Evolutionary conservation across 1,140 invertebrate species (phyloP).

Genomic region (Trialeurodes vaporariorum): DNA sequence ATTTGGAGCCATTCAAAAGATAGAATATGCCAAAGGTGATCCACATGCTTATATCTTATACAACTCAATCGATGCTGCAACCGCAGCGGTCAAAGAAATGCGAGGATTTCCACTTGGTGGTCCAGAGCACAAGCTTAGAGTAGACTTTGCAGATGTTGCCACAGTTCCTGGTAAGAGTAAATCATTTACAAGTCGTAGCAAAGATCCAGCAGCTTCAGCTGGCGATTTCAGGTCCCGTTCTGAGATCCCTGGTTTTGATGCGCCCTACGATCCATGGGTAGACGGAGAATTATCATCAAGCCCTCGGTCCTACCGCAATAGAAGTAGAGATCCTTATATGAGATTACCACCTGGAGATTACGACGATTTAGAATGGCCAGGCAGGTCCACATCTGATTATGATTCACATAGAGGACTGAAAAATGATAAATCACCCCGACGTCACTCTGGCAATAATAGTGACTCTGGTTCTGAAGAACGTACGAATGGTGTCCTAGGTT

Average conservation of each 20-base stretch:
- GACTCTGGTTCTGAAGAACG: constrained; percentile 64
- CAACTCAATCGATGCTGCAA: constrained; percentile 91
- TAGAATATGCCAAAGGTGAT: constrained; percentile 89
- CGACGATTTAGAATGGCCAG: constrained; percentile 47
- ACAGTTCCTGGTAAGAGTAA: too few species aligned
- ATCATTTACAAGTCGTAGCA: constrained; percentile 44
- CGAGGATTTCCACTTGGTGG: constrained; percentile 85
- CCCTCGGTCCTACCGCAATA: constrained; percentile 42
- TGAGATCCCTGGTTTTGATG: constrained; percentile 40
- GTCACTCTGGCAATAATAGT: constrained; percentile 57
- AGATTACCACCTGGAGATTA: constrained; percentile 47
- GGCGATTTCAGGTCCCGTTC: constrained; percentile 40
- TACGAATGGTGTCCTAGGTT: constrained; percentile 52
- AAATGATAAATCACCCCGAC: constrained; percentile 44
- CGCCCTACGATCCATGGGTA: constrained; percentile 39
- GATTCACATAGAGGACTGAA: constrained; percentile 36
- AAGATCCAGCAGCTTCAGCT: constrained; percentile 45
- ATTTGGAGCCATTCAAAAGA: constrained; percentile 95
- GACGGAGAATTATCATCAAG: constrained; percentile 35
- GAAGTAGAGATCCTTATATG: constrained; percentile 47
- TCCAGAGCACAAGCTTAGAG: constrained; percentile 68
- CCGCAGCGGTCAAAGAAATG: constrained; percentile 93
- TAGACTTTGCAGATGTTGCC: constrained; percentile 85
- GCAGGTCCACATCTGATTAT: constrained; percentile 34
- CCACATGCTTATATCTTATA: constrained; percentile 88